These are phyloP conservation scores for Rhabdomys pumilio DNA, from an alignment of 2,797 vertebrate species.

Conservation along the genomic window DNA sequence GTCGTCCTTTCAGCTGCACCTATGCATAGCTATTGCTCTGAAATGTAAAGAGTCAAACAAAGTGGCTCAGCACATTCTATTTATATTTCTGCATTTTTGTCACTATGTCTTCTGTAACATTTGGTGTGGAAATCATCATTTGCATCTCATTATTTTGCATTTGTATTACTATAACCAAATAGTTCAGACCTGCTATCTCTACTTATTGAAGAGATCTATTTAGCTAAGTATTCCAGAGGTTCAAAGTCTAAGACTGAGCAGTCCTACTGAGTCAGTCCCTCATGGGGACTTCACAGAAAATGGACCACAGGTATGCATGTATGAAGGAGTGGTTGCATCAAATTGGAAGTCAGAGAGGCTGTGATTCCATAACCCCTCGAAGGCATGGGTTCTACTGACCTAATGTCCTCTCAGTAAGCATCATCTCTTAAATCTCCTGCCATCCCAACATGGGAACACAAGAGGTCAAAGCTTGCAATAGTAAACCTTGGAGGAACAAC, in stretches of 20 bases:
- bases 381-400: not conserved
- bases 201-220: not conserved
- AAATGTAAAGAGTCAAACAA: not conserved
- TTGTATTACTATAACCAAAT: not conserved
- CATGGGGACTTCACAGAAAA: not conserved
- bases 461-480: not conserved
- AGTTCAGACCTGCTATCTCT: not conserved
- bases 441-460: not conserved
- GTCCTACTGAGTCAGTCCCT: not conserved
- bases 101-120: not conserved
- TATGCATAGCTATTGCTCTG: not conserved
- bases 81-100: constrained; percentile 8
- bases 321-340: too few relatives aligned
- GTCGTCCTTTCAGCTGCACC: not conserved
- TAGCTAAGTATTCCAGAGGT: not conserved
- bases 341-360: not conserved
- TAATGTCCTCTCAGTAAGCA: not conserved
- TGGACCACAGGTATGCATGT: not conserved
- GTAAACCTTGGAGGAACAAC: not conserved
- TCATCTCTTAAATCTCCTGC: not conserved
- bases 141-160: not conserved
- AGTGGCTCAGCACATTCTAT: not conserved
- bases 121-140: not conserved
- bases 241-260: not conserved
- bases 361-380: accelerated